A percentile compares a stretch with the other conserved stretches of the same genome.
Conservation (phyloP, 2,888 invertebrate genomes). For the Rhaphigaster nebulosa region DNA sequence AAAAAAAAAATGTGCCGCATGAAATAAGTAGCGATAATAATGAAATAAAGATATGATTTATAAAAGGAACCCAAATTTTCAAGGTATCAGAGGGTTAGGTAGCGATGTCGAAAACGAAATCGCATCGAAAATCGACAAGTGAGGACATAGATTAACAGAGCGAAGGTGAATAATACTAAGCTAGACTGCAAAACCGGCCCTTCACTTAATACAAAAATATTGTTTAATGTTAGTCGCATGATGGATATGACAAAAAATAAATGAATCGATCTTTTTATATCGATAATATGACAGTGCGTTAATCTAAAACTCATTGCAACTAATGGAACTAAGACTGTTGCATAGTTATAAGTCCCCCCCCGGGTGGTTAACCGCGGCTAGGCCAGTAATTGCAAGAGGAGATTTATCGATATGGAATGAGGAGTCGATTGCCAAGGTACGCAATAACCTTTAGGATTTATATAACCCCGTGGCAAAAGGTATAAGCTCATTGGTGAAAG, state of each 20-base stretch:
- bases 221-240: background rate
- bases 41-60: too few species aligned
- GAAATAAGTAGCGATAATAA: too few species aligned
- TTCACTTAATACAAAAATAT: background rate
- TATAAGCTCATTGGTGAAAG: conserved; percentile 29
- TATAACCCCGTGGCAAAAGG: conserved; percentile 22
- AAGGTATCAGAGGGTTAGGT: too few species aligned
- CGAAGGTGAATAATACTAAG: too few species aligned
- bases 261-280: background rate
- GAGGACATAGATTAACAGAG: too few species aligned
- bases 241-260: background rate
- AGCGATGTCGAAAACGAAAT: too few species aligned
- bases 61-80: too few species aligned
- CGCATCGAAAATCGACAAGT: too few species aligned
- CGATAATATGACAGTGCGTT: background rate
- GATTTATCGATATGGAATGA: conserved; percentile 38
- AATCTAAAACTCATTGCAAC: background rate
- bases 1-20: too few species aligned
- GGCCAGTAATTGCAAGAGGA: background rate
- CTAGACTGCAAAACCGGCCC: background rate
- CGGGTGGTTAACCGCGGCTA: background rate
- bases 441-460: conserved; percentile 27
- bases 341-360: background rate
- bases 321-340: background rate
- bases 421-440: background rate